Base-by-base conservation (phyloP, 2,888 invertebrate genomes). In the Nipponacmea schrenckii region DNA sequence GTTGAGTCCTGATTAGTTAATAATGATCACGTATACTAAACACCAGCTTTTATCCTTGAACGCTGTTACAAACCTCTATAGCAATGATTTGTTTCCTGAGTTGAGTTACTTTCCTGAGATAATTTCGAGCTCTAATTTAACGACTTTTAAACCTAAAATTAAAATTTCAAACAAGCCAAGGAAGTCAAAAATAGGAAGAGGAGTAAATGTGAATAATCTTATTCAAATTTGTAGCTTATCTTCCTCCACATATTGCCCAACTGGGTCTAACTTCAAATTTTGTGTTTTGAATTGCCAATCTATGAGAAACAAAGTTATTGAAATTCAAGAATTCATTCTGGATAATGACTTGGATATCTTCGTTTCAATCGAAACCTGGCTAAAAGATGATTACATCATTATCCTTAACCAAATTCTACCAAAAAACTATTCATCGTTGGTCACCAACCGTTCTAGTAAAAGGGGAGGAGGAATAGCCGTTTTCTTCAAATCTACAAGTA, bases 261-360 rank as follows among this genome's bases (percentile, higher is more conserved):
- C n/a, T n/a, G n/a, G n/a, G n/a, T n/a, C n/a, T n/a, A n/a, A n/a
- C n/a, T n/a, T n/a, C n/a, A n/a, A n/a, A n/a, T n/a, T n/a, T n/a
- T 67, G 67, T 46, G 45, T 67, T 5, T n/a, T 46, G 17, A 67
- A 67, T 46, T 26, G 45, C 44, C 67, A 46, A 8, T 67, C 67
- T 46, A 24, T 67, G 45, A 39, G 46, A 45, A 67, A 46, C 24
- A 67, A 46, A 46, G n/a, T 46, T 20, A 24, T 8, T 45, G 48
- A 67, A 67, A 10, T 48, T 46, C n/a, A 67, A 4, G 67, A 44
- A 26, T 67, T 12, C 20, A 39, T 67, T 67, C 7, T 67, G 8
- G 67, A 67, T 46, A 10, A 67, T 45, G 46, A 45, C 26, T 26
- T 67, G 26, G 67, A 67, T 26, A 66, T 66, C n/a, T 15, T 66